Conservation (phyloP, 2,113 vertebrate genomes). For the Heterotis niloticus region DNA sequence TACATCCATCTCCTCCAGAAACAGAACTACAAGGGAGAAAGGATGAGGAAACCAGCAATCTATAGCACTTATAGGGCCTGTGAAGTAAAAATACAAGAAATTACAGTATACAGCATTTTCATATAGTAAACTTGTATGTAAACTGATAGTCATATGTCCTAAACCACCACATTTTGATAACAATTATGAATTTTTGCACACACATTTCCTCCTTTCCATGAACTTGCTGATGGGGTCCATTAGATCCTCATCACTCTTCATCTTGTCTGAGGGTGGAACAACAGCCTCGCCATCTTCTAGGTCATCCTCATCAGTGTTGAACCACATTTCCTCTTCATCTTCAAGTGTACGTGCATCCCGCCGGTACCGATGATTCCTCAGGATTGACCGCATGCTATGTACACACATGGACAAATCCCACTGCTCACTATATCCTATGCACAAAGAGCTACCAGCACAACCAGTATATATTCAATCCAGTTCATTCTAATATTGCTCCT, state of each 20-base stretch:
- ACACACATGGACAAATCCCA: not conserved
- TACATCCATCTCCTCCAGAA: not conserved
- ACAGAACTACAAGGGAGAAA: not conserved
- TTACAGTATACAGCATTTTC: too few relatives aligned
- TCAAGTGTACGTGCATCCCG: constrained; percentile 92
- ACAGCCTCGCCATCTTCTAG: constrained; percentile 92
- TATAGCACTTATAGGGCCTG: too few relatives aligned
- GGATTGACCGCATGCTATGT: constrained; percentile 89
- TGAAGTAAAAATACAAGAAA: too few relatives aligned
- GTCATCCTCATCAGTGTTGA: constrained; percentile 95
- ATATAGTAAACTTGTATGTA: too few relatives aligned
- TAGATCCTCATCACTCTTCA: constrained; percentile 91
- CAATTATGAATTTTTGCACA: constrained; percentile 30
- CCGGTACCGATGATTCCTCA: constrained; percentile 92
- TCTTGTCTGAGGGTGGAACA: constrained; percentile 91
- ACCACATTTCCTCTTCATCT: constrained; percentile 99
- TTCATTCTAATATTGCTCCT: too few relatives aligned
- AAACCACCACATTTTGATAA: too few relatives aligned
- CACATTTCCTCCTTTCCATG: constrained; percentile 99
- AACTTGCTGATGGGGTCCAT: constrained; percentile 99
- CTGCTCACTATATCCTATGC: not conserved
- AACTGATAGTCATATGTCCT: too few relatives aligned
- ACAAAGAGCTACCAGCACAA: not conserved
- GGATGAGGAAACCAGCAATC: not conserved
- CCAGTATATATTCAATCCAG: not conserved